Conservation (phyloP, 37 sponge, comb jelly and placozoan genomes). For the Beroe forskalii region DNA sequence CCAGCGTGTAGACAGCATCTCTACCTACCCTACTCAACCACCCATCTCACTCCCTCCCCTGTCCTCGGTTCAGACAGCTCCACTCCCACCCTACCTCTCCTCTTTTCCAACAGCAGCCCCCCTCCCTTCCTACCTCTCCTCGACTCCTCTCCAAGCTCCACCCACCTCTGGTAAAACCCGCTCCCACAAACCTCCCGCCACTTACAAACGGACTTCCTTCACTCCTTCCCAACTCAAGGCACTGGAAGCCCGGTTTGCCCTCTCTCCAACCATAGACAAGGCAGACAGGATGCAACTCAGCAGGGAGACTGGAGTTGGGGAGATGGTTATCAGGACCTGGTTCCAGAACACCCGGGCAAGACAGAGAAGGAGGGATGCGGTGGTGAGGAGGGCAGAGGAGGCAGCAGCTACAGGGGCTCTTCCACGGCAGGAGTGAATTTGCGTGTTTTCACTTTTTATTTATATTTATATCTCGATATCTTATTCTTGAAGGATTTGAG, state of each 20-base stretch:
- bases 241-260: not conserved
- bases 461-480: too few relatives aligned
- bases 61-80: not conserved
- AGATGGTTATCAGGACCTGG: conserved; percentile 21
- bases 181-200: not conserved
- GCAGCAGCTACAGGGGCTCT: conserved; percentile 15
- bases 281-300: not conserved
- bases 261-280: conserved; percentile 3
- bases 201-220: conserved; percentile 14
- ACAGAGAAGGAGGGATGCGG: not conserved
- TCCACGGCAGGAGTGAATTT: too few relatives aligned
- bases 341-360: conserved; percentile 27
- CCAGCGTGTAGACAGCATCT: too few relatives aligned
- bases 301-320: not conserved
- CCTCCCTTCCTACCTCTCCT: not conserved
- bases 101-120: not conserved
- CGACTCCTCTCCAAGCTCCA: not conserved
- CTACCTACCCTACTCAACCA: too few relatives aligned
- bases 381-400: not conserved
- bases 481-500: too few relatives aligned
- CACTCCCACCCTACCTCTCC: not conserved
- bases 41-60: not conserved
- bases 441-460: too few relatives aligned
- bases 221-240: not conserved
- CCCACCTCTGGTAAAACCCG: conserved; percentile 21